Conservation (phyloP, 1,140 invertebrate species). For the Heliconius hermathena region DNA sequence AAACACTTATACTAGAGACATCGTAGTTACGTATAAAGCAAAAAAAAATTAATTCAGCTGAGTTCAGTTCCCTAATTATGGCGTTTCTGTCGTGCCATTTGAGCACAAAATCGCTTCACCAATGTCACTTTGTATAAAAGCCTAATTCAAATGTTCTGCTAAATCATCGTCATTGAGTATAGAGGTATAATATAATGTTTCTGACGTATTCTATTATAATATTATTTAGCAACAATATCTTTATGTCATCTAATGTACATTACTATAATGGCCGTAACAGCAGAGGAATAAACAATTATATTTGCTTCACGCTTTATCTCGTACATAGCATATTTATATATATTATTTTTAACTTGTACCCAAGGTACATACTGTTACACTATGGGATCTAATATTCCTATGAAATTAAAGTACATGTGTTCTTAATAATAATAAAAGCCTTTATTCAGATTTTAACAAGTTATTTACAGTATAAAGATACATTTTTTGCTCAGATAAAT, state of each 20-base stretch:
- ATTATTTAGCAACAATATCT: not conserved
- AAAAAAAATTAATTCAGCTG: not conserved
- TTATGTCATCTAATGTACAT: not conserved
- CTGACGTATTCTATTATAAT: not conserved
- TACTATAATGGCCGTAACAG: not conserved
- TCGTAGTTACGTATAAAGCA: not conserved
- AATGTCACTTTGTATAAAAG: too few relatives aligned
- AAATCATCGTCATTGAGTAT: slow-evolving; percentile 5
- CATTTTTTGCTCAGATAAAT: too few relatives aligned
- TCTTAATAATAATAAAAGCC: too few relatives aligned
- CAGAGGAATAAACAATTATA: not conserved
- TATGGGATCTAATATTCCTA: too few relatives aligned
- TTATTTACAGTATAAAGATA: too few relatives aligned
- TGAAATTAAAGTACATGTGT: too few relatives aligned
- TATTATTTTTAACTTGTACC: too few relatives aligned
- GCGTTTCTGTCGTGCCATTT: too few relatives aligned
- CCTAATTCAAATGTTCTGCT: not conserved
- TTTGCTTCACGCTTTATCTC: not conserved
- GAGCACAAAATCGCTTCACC: too few relatives aligned
- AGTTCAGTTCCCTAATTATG: too few relatives aligned
- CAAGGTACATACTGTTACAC: too few relatives aligned
- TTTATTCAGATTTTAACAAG: too few relatives aligned
- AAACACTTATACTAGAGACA: not conserved
- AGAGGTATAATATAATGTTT: not conserved
- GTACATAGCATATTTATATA: not conserved